Conservation (phyloP, 2,888 invertebrate genomes). For the Philopedon plagiatum region DNA sequence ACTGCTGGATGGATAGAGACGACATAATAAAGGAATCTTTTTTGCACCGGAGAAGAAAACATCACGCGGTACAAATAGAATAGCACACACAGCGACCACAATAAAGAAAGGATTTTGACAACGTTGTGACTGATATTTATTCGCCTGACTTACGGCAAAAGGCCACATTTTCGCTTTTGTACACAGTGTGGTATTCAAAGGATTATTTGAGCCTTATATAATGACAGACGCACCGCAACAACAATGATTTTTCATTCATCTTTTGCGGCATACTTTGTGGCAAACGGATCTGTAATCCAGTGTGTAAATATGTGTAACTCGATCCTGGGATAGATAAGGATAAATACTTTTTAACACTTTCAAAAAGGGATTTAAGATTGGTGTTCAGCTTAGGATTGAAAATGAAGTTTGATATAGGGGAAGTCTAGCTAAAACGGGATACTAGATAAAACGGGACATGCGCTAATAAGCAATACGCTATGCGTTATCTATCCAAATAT, state of each 20-base stretch:
- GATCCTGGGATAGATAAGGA: slow-evolving; percentile 38
- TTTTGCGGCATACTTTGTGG: slow-evolving; percentile 38
- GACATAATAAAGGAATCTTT: neutral
- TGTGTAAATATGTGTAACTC: slow-evolving; percentile 47
- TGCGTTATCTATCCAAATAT: too few species aligned
- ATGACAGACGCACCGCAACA: slow-evolving; percentile 38
- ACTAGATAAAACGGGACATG: neutral
- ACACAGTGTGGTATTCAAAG: slow-evolving; percentile 59
- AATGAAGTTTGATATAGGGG: neutral
- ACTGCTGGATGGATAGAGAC: neutral
- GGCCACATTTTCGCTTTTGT: slow-evolving; percentile 56
- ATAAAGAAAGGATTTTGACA: slow-evolving; percentile 56
- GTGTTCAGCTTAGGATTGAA: neutral
- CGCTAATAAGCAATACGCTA: too few species aligned
- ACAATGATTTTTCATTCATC: slow-evolving; percentile 40
- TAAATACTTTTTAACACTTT: slow-evolving; percentile 47
- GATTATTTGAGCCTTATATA: slow-evolving; percentile 55
- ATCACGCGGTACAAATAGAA: slow-evolving; percentile 16
- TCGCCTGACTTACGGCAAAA: slow-evolving; percentile 59
- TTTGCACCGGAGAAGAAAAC: slow-evolving; percentile 1
- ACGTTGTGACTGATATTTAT: slow-evolving; percentile 63
- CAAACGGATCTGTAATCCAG: slow-evolving; percentile 45
- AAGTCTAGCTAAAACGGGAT: neutral
- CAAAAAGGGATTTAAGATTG: slow-evolving; percentile 17
- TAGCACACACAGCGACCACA: slow-evolving; percentile 17